These are phyloP conservation scores for Drosophila subpulchrella DNA, from an alignment of 1,140 invertebrate genomes.

Conservation along the genomic window DNA sequence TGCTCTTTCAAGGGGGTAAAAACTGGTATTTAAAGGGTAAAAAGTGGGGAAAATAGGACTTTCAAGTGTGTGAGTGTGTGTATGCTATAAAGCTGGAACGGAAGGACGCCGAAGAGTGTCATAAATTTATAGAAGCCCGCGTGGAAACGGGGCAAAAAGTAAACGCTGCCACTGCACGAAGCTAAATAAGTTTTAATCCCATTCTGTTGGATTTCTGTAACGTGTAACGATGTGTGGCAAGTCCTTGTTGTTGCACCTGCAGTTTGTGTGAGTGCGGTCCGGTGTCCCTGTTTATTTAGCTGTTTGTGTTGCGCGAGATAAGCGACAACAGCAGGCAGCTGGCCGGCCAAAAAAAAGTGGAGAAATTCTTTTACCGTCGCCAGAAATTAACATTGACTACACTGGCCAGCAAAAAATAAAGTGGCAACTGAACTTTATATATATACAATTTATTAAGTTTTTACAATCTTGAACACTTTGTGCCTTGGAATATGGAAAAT, in stretches of 20 bases:
- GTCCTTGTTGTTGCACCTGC: slow-evolving; percentile 39
- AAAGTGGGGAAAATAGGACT: background rate
- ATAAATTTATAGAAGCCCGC: slow-evolving; percentile 64
- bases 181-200: slow-evolving; percentile 79
- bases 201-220: slow-evolving; percentile 70
- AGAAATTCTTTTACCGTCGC: slow-evolving; percentile 18
- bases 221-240: slow-evolving; percentile 42
- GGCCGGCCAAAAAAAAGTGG: slow-evolving; percentile 32
- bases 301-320: slow-evolving; percentile 46
- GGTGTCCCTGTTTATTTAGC: slow-evolving; percentile 52
- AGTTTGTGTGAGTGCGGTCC: slow-evolving; percentile 15
- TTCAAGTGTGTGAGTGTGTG: background rate
- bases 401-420: slow-evolving; percentile 30
- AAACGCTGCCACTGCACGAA: slow-evolving; percentile 30
- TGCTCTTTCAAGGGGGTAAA: background rate
- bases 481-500: no score
- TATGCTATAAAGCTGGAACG: background rate
- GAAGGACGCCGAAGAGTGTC: slow-evolving; percentile 37
- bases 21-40: background rate
- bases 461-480: background rate
- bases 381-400: slow-evolving; percentile 46
- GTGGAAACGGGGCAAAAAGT: slow-evolving; percentile 18
- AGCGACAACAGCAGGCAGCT: slow-evolving; percentile 46
- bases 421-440: no score
- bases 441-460: no score